phyloP scores from a whole-genome alignment of 1,140 invertebrate genomes.

The Hyphantria cunea region DNA sequence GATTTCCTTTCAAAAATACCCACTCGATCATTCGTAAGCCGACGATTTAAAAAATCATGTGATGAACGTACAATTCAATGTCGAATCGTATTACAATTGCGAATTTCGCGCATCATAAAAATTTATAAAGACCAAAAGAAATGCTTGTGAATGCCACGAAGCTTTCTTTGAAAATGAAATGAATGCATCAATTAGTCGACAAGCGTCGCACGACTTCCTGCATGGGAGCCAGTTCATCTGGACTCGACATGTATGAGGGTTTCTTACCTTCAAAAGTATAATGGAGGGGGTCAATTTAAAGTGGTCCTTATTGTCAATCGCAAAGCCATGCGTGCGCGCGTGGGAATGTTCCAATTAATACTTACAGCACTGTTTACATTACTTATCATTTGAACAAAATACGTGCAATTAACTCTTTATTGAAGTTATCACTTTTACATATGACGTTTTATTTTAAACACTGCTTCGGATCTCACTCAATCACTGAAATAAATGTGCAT shows the following conservation, averaged over 20 bases:
- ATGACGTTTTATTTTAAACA: not conserved
- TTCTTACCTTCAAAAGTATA: conserved; percentile 3
- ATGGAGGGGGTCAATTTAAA: conserved; percentile 11
- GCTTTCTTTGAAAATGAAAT: conserved; percentile 20
- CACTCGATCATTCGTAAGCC: too few relatives aligned
- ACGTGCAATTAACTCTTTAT: not conserved
- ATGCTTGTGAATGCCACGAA: conserved; percentile 14
- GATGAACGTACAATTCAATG: not conserved
- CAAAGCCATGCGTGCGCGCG: conserved; percentile 25
- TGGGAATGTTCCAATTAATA: conserved; percentile 34
- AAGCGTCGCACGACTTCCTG: conserved; percentile 32
- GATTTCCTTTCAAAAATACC: too few relatives aligned
- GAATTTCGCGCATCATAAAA: not conserved
- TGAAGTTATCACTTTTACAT: conserved; percentile 2
- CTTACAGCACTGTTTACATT: conserved; percentile 25
- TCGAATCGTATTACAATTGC: not conserved
- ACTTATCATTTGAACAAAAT: conserved; percentile 23
- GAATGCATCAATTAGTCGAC: conserved; percentile 26
- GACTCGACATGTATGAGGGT: conserved; percentile 9
- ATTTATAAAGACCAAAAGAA: conserved; percentile 2
- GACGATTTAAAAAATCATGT: too few relatives aligned
- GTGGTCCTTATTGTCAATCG: conserved; percentile 27
- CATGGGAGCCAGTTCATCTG: conserved; percentile 1
- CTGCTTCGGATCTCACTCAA: too few relatives aligned
- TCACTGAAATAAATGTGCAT: too few relatives aligned